Conservation (phyloP, 2,888 invertebrate species). For the Conus canariensis region DNA sequence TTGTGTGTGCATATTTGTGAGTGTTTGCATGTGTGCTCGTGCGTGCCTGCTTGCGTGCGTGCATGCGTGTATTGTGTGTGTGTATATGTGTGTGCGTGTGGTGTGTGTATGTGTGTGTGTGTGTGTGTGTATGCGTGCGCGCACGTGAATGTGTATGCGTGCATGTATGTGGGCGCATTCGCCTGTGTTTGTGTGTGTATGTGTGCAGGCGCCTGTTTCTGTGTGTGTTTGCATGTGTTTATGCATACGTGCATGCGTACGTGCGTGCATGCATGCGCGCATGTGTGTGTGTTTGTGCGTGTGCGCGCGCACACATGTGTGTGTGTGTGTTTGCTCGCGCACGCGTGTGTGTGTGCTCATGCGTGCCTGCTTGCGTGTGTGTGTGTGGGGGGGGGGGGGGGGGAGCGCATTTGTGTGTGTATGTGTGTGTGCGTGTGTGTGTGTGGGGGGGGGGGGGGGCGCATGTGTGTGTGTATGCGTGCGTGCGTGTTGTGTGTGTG, state of each 20-base stretch:
- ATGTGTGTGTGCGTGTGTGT: too few species aligned
- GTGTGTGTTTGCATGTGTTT: constrained; percentile 4
- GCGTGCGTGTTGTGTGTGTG: too few species aligned
- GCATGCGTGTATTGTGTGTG: too few species aligned
- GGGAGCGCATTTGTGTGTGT: too few species aligned
- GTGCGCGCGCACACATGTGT: background rate
- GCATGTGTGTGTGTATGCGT: too few species aligned
- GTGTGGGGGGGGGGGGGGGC: too few species aligned
- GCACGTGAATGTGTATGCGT: background rate
- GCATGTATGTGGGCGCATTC: background rate
- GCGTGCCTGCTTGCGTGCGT: too few species aligned
- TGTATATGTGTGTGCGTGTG: too few species aligned
- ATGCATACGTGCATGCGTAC: background rate
- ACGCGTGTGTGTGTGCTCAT: constrained; percentile 10
- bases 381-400: background rate
- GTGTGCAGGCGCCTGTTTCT: background rate
- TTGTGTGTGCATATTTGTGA: too few species aligned
- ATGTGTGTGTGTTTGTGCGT: background rate
- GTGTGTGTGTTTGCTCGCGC: background rate
- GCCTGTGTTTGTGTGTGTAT: background rate
- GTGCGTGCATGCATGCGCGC: background rate
- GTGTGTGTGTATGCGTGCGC: background rate
- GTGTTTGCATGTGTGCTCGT: too few species aligned
- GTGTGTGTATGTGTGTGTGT: background rate
- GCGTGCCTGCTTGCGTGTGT: constrained; percentile 12